Evolutionary conservation across 2,888 invertebrate species (phyloP), one percentile per base, ranked within the genome.

Genomic region (Trissonchulus latispiculum): DNA sequence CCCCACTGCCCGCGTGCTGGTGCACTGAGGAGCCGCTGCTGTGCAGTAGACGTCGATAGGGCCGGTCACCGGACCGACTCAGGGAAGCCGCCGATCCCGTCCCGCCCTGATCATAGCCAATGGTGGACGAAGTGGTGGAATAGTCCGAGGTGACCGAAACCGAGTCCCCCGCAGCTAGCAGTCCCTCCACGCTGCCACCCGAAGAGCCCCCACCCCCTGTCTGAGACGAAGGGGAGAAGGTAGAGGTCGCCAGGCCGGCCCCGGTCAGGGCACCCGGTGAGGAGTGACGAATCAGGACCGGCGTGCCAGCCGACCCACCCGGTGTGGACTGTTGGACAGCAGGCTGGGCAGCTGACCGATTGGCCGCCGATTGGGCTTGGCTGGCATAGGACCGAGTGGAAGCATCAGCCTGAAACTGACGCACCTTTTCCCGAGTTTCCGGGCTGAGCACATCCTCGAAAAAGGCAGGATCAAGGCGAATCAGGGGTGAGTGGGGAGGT

Each of bases 391-490:
- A n/a, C n/a, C n/a, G n/a, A n/a, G n/a, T n/a, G n/a, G 64, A 36
- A 37, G 72, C 67, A 61, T 75, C 72, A 70, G n/a, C 74, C 75
- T 80, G 80, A 77, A 80, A 77, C 64, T 75, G 76, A 31, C 79
- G 76, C 31, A 80, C 78, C 72, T 79, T 80, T 74, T 79, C 80
- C 18, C 79, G 72, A 18, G 80, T 80, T 72, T 79, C 80, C 71
- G 79, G 79, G 31, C 77, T 77, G 29, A 79, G 76, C 36, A 80
- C 71, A 28, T 75, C 75, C 29, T 23, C 1, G 28, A 35, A 36
- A 2, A 33, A 36, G 36, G 69, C 33, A 8, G 69, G 35, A n/a
- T 68, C 69, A 32, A 68, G 33, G 28, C 69, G 69, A 15, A 36
- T 15, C n/a, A 68, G 33, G n/a, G 69, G 69, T 2, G 69, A 68